Percentiles rank a stretch among this genome's conserved stretches.
phyloP scores from a whole-genome alignment of 2,888 invertebrate genomes.

The Apamea sordens region DNA sequence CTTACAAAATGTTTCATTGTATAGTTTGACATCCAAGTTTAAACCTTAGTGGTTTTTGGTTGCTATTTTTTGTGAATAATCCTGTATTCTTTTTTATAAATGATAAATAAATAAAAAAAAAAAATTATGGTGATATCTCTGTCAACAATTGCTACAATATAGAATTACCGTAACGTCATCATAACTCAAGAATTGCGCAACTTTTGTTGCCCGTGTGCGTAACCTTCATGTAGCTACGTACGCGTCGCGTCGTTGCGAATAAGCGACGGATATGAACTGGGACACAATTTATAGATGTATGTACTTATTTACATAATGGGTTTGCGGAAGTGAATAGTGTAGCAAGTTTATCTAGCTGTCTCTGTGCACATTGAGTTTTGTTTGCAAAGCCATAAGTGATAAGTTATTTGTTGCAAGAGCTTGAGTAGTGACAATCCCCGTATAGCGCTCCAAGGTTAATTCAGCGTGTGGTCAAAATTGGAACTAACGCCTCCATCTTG shows the following conservation, averaged over 20 bases:
- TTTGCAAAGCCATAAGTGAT: slow-evolving; percentile 10
- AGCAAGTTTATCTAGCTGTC: slow-evolving; percentile 24
- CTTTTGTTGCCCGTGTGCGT: not conserved
- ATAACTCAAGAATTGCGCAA: not conserved
- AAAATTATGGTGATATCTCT: not conserved
- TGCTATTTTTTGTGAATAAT: no score
- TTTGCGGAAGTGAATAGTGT: slow-evolving; percentile 39
- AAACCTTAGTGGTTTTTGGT: no score
- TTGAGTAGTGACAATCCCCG: not conserved
- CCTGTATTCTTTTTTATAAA: no score
- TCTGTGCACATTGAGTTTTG: slow-evolving; percentile 12
- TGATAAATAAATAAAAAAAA: no score
- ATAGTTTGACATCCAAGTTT: no score
- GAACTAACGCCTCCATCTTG: not conserved
- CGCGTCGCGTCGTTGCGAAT: slow-evolving; percentile 3
- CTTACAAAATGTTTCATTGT: no score
- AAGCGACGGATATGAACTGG: slow-evolving; percentile 38
- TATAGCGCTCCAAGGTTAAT: not conserved
- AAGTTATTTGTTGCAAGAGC: not conserved
- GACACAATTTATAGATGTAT: slow-evolving; percentile 53
- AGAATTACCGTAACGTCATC: not conserved
- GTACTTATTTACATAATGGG: slow-evolving; percentile 50
- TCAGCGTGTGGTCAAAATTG: not conserved
- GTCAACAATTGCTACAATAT: not conserved
- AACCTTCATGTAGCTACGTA: not conserved